A percentile compares a stretch with the other conserved stretches of the same genome.
Evolutionary conservation across 2,888 invertebrate species (phyloP).

Genomic region (Drosophila sordidapex): DNA sequence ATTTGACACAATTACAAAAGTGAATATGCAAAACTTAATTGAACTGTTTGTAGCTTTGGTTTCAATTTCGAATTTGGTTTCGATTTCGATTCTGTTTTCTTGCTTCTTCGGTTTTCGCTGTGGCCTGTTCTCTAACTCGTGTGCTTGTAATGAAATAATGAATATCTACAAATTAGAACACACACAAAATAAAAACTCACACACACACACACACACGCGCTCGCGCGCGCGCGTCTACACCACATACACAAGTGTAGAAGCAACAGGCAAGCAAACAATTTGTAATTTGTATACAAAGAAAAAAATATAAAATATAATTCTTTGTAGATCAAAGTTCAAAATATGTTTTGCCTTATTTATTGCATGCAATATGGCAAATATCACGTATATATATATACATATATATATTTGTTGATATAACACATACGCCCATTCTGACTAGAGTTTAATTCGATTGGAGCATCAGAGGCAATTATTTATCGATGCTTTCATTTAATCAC

Average conservation of each 20-base stretch:
- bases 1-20: conserved; percentile 44
- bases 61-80: conserved; percentile 48
- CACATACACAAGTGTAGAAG: not conserved
- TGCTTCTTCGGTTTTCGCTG: conserved; percentile 7
- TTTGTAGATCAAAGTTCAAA: conserved; percentile 69
- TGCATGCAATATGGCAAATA: conserved; percentile 43
- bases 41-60: conserved; percentile 68
- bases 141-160: conserved; percentile 52
- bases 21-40: conserved; percentile 50
- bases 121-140: conserved; percentile 20
- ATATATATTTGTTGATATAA: conserved; percentile 7
- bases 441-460: conserved; percentile 12
- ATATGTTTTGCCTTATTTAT: conserved; percentile 26
- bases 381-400: not conserved
- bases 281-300: conserved; percentile 25
- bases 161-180: conserved; percentile 61
- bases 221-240: not conserved
- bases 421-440: conserved; percentile 39
- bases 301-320: conserved; percentile 39
- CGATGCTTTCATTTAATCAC: conserved; percentile 24
- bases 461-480: conserved; percentile 32
- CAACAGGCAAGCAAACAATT: conserved; percentile 31
- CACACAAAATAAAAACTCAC: conserved; percentile 16
- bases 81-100: conserved; percentile 1
- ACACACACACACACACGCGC: not conserved